Evolutionary conservation across 1,140 invertebrate genomes (phyloP), one percentile per base, ranked within the genome.

Genomic region (Cotesia glomerata): DNA sequence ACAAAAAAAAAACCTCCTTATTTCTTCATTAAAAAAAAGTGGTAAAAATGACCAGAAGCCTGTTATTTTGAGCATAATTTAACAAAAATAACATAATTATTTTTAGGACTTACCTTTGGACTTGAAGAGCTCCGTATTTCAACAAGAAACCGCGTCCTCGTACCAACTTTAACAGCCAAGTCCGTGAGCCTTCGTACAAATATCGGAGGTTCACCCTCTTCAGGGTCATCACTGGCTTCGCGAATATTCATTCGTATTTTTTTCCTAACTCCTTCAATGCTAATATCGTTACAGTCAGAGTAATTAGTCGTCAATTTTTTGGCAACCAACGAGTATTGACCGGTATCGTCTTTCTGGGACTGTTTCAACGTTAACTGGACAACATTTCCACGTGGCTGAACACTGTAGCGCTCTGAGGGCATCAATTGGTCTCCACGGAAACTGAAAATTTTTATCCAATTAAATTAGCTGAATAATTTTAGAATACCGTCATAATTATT

Each of bases 131-230:
- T 94, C 76, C 91, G 87, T 67, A 95, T 93, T 86, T 96, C 94
- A 34, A 95, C 93, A 8, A 95, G 88, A 75, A 96, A 92, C 73
- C 94, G 89, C 0, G 93, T 93, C 75, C 94, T 88, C 4, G 94
- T 93, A 70, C 94, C 94, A 78, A 96, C 94, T 88, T 95, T 95
- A 34, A 95, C 94, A 1, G 93, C 91, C 4, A 95, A 89, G 84
- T 95, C 94, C 73, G 91, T 92, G 5, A 96, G 88, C 71, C 93
- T 88, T 68, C 94, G 89, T 5, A 95, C 83, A 82, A 96, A 95
- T 45, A 90, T 83, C 0, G 94, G 94, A n/a, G 92, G 92, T 75
- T 92, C 91, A 68, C 90, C 90, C 58, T 88, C 85, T 13, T 86
- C 82, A 11, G 75, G 74, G 16, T 76, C 16, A n/a, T 64, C 71